Percentiles rank a stretch among this genome's conserved stretches.
Conservation (phyloP, 2,113 vertebrate species). For the Megaptera novaeangliae region DNA sequence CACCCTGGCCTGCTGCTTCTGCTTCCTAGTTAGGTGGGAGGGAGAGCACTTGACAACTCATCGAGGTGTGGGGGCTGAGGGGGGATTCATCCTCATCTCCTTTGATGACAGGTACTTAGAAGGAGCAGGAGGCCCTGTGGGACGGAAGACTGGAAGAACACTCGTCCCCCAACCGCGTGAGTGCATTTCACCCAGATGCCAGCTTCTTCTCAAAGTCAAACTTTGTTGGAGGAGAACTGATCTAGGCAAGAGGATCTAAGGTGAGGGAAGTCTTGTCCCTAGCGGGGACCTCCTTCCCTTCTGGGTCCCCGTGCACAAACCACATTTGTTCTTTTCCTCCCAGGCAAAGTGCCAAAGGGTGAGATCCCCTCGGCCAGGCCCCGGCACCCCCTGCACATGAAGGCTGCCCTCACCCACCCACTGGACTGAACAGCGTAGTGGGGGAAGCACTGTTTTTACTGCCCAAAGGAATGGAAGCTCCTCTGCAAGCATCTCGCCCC, state of each 20-base stretch:
- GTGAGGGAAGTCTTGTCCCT: neutral
- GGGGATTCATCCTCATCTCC: conserved; percentile 59
- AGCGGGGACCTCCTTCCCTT: neutral
- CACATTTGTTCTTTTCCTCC: neutral
- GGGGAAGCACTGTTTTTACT: neutral
- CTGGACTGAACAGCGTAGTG: neutral
- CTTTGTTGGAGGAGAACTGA: conserved; percentile 51
- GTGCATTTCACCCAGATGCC: conserved; percentile 45
- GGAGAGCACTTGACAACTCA: conserved; percentile 69
- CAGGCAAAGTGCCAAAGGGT: neutral
- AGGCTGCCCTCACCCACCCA: neutral
- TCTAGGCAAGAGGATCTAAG: neutral
- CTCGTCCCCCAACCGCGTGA: conserved; percentile 50
- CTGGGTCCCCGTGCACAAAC: neutral
- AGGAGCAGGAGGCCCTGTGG: conserved; percentile 55
- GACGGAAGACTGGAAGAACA: conserved; percentile 58
- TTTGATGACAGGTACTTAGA: conserved; percentile 71
- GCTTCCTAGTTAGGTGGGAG: conserved; percentile 70
- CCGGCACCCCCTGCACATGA: neutral
- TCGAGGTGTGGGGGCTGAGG: conserved; percentile 72
- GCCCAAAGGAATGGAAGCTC: neutral
- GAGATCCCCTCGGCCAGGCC: neutral
- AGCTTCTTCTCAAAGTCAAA: conserved; percentile 54
- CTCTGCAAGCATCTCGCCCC: neutral
- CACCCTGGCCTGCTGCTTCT: conserved; percentile 60